Evolutionary conservation across 2,113 vertebrate genomes (phyloP).

Genomic region (Catharus minimus): DNA sequence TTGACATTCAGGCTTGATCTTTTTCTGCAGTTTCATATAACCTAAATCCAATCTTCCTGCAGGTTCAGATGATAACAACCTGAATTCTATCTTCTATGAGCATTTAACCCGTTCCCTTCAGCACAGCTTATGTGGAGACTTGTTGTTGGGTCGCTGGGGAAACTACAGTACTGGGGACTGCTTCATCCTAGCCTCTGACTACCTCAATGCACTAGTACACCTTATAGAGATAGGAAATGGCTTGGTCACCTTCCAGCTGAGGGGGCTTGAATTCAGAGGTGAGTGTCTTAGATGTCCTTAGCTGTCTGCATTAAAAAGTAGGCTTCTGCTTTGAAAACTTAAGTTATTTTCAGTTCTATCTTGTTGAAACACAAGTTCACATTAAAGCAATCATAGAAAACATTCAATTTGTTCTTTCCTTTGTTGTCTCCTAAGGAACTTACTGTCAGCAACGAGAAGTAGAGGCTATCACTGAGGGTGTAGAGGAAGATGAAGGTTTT

Average conservation of each 20-base stretch:
- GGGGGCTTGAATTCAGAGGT: constrained; percentile 91
- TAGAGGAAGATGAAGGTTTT: constrained; percentile 89
- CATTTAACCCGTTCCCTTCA: constrained; percentile 90
- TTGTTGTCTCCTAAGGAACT: constrained; percentile 71
- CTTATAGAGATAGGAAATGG: constrained; percentile 91
- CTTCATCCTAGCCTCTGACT: constrained; percentile 91
- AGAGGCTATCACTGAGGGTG: constrained; percentile 88
- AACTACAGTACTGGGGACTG: constrained; percentile 90
- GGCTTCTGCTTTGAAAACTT: not conserved
- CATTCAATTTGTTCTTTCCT: not conserved
- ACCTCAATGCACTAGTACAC: constrained; percentile 91
- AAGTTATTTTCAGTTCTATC: not conserved
- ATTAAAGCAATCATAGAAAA: not conserved
- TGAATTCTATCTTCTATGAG: constrained; percentile 93
- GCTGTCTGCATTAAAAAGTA: not conserved
- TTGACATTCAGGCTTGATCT: not conserved
- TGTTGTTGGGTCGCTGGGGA: constrained; percentile 87
- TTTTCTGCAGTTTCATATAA: constrained; percentile 45
- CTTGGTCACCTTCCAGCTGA: constrained; percentile 87
- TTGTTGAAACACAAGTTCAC: not conserved
- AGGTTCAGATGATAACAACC: constrained; percentile 91
- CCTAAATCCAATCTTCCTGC: constrained; percentile 78
- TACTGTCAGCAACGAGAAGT: constrained; percentile 90
- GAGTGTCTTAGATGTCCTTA: not conserved
- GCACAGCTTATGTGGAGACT: constrained; percentile 87